These are phyloP conservation scores for Drosophila kurseongensis DNA, from an alignment of 1,140 invertebrate genomes.

Conservation along the genomic window DNA sequence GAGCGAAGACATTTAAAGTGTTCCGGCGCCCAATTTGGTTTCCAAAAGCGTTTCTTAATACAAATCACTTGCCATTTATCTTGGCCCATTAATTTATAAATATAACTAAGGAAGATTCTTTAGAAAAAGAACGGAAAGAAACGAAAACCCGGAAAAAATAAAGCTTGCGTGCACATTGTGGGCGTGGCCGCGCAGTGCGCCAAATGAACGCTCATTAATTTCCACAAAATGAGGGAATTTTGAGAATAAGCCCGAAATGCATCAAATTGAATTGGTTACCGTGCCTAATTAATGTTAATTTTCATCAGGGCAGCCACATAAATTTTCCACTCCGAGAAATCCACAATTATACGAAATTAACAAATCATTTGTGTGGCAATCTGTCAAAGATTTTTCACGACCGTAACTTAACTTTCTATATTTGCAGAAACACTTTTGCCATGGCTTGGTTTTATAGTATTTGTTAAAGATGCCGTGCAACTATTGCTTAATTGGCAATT, in stretches of 20 bases:
- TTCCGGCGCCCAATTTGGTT: slow-evolving; percentile 61
- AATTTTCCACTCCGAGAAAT: slow-evolving; percentile 53
- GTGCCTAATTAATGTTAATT: slow-evolving; percentile 75
- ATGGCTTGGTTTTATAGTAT: background rate
- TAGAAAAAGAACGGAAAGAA: slow-evolving; percentile 17
- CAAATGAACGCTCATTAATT: slow-evolving; percentile 81
- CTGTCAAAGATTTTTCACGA: slow-evolving; percentile 32
- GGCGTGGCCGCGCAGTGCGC: slow-evolving; percentile 60
- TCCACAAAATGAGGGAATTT: slow-evolving; percentile 67
- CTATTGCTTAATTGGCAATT: slow-evolving; percentile 51
- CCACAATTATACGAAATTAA: slow-evolving; percentile 52
- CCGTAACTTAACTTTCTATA: slow-evolving; percentile 17
- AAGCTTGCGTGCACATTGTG: slow-evolving; percentile 64
- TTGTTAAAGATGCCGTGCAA: slow-evolving; percentile 17
- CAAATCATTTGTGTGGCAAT: slow-evolving; percentile 50
- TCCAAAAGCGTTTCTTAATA: slow-evolving; percentile 61
- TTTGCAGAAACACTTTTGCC: background rate
- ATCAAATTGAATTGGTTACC: slow-evolving; percentile 70
- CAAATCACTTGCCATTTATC: slow-evolving; percentile 75
- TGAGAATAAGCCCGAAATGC: slow-evolving; percentile 61
- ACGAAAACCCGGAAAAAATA: slow-evolving; percentile 3
- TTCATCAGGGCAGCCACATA: slow-evolving; percentile 44
- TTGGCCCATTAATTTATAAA: slow-evolving; percentile 78
- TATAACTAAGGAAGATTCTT: slow-evolving; percentile 69
- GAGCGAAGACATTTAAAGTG: slow-evolving; percentile 53